Conservation (phyloP, 2,888 invertebrate species). For the Microctonus aethiopoides region DNA sequence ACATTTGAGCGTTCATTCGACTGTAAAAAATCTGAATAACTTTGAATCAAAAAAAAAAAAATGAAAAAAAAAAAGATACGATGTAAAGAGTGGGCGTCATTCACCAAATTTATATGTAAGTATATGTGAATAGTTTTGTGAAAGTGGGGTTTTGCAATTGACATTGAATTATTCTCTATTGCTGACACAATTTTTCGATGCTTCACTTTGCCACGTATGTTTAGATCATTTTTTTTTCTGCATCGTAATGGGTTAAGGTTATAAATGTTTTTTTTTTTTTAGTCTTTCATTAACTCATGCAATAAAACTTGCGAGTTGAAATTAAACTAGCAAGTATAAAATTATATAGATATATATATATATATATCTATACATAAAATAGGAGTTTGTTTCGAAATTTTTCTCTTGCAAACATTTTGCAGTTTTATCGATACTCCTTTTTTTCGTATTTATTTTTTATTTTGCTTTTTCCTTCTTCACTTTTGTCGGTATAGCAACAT, state of each 20-base stretch:
- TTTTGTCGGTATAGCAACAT: neutral
- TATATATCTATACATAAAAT: neutral
- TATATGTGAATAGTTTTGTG: no score
- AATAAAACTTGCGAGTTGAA: slow-evolving; percentile 29
- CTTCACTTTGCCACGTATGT: neutral
- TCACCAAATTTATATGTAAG: slow-evolving; percentile 4
- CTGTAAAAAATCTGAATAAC: slow-evolving; percentile 31
- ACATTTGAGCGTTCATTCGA: slow-evolving; percentile 23
- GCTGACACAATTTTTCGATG: slow-evolving; percentile 27
- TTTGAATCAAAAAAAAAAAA: neutral
- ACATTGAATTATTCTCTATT: slow-evolving; percentile 24
- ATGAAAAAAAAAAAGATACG: neutral
- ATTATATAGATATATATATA: no score
- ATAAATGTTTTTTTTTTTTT: slow-evolving; percentile 9
- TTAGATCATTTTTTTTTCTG: neutral
- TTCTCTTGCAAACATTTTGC: slow-evolving; percentile 21
- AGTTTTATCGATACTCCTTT: slow-evolving; percentile 17
- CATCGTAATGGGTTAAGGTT: slow-evolving; percentile 14
- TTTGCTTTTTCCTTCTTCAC: neutral
- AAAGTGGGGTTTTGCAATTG: slow-evolving; percentile 11
- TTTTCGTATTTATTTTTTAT: neutral
- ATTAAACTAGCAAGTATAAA: neutral
- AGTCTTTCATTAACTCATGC: slow-evolving; percentile 39
- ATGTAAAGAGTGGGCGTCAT: neutral
- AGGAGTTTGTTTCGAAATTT: slow-evolving; percentile 10